Percentiles rank a stretch among this genome's conserved stretches.
phyloP scores from a whole-genome alignment of 2,113 vertebrate genomes.

The Heterochromis multidens region DNA sequence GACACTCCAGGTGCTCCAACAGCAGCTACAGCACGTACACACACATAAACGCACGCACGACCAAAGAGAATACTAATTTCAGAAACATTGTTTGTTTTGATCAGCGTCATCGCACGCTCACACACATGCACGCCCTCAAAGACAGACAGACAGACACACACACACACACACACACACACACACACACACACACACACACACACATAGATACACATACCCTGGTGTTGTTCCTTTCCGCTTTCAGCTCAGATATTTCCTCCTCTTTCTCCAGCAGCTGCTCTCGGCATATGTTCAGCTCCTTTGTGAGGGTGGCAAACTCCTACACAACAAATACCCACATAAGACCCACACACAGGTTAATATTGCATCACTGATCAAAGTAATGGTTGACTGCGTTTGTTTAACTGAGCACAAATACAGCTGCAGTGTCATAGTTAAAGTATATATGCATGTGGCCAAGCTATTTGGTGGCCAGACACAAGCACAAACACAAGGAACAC shows the following conservation, averaged over 20 bases:
- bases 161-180: neutral
- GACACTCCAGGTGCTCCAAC: slow-evolving; percentile 95
- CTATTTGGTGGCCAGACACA: neutral
- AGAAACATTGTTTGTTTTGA: slow-evolving; percentile 29
- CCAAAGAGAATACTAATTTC: slow-evolving; percentile 44
- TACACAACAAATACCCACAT: slow-evolving; percentile 59
- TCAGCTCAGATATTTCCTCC: slow-evolving; percentile 96
- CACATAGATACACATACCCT: slow-evolving; percentile 75
- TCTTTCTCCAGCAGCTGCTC: slow-evolving; percentile 97
- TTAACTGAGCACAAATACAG: neutral
- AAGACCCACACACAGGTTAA: slow-evolving; percentile 29
- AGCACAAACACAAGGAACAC: neutral
- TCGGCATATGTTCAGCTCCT: slow-evolving; percentile 91
- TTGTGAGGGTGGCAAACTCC: slow-evolving; percentile 96
- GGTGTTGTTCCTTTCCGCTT: slow-evolving; percentile 96
- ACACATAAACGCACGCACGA: neutral
- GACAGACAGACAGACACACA: neutral
- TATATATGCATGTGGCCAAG: neutral
- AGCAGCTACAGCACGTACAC: slow-evolving; percentile 78
- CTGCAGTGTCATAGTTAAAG: neutral
- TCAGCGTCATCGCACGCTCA: neutral
- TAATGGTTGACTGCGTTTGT: neutral
- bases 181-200: neutral
- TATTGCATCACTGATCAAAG: neutral
- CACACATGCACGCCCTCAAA: neutral